Percentiles rank a stretch among this genome's conserved stretches.
These are phyloP conservation scores for Oreortyx pictus DNA, from an alignment of 2,797 vertebrate species.

Conservation along the genomic window DNA sequence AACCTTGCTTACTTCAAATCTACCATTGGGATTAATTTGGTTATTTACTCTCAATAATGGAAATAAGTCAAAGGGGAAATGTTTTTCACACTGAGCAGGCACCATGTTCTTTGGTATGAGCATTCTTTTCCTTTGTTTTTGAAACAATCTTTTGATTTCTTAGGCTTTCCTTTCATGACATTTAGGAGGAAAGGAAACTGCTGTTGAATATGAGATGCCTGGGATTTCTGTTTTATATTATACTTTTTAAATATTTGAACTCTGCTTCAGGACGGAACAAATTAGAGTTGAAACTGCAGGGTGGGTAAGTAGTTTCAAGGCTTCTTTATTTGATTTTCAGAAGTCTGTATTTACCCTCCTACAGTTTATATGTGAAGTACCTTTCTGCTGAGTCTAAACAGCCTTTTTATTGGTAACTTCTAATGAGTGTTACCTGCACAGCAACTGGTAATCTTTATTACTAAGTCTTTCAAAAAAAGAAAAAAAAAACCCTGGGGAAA, in stretches of 20 bases:
- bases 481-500: neutral
- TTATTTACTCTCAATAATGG: conserved; percentile 52
- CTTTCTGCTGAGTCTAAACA: conserved; percentile 37
- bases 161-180: conserved; percentile 53
- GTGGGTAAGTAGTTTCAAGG: conserved; percentile 54
- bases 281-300: conserved; percentile 56
- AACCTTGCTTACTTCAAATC: conserved; percentile 42
- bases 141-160: conserved; percentile 63
- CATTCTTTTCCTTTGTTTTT: conserved; percentile 71
- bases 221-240: conserved; percentile 70
- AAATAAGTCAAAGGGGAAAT: conserved; percentile 67
- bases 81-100: conserved; percentile 42
- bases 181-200: conserved; percentile 67
- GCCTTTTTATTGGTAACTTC: conserved; percentile 41
- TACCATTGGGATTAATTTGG: conserved; percentile 22
- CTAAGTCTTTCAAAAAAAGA: neutral
- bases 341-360: conserved; percentile 52
- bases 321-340: conserved; percentile 68
- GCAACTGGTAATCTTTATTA: neutral
- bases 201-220: conserved; percentile 47
- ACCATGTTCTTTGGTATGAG: conserved; percentile 40
- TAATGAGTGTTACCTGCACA: neutral
- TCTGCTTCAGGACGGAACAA: conserved; percentile 58
- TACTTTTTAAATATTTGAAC: conserved; percentile 61
- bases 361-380: conserved; percentile 10